Conservation (phyloP, 2,797 vertebrate species). For the Chloroceryle amazona region DNA sequence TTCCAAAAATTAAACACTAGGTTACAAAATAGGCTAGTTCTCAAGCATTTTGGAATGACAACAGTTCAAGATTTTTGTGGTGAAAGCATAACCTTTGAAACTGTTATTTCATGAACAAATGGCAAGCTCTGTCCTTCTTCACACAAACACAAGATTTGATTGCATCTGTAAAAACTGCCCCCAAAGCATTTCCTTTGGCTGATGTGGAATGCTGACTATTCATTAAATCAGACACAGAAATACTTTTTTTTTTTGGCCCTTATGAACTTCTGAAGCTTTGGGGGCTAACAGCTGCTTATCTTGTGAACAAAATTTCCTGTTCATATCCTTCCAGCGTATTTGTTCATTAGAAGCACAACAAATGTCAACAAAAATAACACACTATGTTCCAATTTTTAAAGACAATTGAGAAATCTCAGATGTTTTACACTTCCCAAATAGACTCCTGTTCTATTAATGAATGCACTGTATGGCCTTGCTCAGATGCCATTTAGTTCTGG, state of each 20-base stretch:
- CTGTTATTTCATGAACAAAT: slow-evolving; percentile 46
- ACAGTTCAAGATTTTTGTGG: slow-evolving; percentile 53
- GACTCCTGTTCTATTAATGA: not conserved
- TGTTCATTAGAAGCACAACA: slow-evolving; percentile 72
- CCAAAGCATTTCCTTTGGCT: slow-evolving; percentile 79
- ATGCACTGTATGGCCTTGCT: not conserved
- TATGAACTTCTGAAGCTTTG: slow-evolving; percentile 75
- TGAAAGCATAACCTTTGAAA: slow-evolving; percentile 49
- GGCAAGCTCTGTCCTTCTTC: slow-evolving; percentile 44
- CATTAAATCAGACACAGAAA: slow-evolving; percentile 60
- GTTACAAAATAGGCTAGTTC: not conserved
- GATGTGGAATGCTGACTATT: slow-evolving; percentile 81
- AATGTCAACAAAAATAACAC: slow-evolving; percentile 74
- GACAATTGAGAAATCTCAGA: slow-evolving; percentile 58
- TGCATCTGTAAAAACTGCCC: slow-evolving; percentile 74
- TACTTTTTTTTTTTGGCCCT: slow-evolving; percentile 55
- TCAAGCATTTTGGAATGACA: not conserved
- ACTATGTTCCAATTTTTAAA: slow-evolving; percentile 37
- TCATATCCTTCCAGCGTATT: slow-evolving; percentile 74
- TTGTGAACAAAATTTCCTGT: slow-evolving; percentile 84
- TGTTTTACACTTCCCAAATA: slow-evolving; percentile 23
- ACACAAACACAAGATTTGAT: slow-evolving; percentile 59
- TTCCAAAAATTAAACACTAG: slow-evolving; percentile 32
- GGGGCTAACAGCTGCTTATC: slow-evolving; percentile 82
- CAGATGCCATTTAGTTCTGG: not conserved